Evolutionary conservation across 2,113 vertebrate species (phyloP).

Genomic region (Uropsilus gracilis): DNA sequence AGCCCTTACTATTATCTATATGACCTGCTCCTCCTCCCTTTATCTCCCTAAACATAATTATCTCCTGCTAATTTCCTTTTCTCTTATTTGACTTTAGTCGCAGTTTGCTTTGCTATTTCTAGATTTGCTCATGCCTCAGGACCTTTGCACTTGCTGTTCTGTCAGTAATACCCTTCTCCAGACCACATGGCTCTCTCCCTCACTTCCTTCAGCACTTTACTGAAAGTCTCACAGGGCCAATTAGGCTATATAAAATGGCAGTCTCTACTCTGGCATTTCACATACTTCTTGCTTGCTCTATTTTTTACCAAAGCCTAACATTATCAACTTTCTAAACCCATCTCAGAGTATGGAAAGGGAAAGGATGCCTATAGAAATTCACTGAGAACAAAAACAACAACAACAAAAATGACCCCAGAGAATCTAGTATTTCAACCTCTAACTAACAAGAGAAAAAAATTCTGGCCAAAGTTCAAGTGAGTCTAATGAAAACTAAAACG

Average conservation of each 20-base stretch:
- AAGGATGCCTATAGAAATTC: neutral
- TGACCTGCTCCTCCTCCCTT: neutral
- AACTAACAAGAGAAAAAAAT: neutral
- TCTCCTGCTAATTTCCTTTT: neutral
- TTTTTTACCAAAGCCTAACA: neutral
- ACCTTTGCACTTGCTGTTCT: neutral
- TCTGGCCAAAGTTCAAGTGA: neutral
- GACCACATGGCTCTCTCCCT: neutral
- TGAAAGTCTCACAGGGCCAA: neutral
- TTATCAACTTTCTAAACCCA: neutral
- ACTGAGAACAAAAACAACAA: neutral
- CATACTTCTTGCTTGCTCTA: neutral
- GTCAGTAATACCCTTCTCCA: neutral
- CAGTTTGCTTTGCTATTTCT: neutral
- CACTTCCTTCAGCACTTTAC: neutral
- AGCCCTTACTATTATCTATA: neutral
- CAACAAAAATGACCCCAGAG: neutral
- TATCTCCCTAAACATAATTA: neutral
- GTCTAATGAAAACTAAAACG: neutral
- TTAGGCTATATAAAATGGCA: neutral
- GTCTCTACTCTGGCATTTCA: neutral
- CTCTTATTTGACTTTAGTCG: neutral
- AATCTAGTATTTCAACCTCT: neutral
- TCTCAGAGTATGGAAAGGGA: slow-evolving; percentile 4
- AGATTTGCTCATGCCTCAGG: neutral